phyloP scores from a whole-genome alignment of 2,113 vertebrate species.

The Lepus europaeus region DNA sequence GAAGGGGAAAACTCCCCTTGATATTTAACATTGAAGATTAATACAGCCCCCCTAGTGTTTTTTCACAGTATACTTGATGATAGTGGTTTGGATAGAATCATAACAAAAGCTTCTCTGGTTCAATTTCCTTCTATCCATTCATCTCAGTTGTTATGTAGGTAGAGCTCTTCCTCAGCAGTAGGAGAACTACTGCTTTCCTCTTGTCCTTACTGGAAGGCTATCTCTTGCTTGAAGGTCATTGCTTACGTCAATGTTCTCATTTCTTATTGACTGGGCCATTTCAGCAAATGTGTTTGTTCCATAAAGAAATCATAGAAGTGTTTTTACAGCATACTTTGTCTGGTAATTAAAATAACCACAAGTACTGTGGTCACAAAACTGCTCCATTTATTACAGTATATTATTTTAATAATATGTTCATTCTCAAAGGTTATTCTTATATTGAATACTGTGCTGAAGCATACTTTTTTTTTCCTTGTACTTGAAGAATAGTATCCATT shows the following conservation, averaged over 20 bases:
- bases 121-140: neutral
- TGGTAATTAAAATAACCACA: constrained; percentile 70
- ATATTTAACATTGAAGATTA: neutral
- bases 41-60: neutral
- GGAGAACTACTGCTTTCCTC: neutral
- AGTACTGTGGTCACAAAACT: constrained; percentile 24
- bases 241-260: neutral
- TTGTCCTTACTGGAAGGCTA: neutral
- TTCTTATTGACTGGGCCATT: constrained; percentile 43
- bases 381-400: constrained; percentile 38
- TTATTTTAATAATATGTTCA: constrained; percentile 50
- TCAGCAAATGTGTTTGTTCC: constrained; percentile 35
- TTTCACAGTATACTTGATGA: neutral
- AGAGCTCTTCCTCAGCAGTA: neutral
- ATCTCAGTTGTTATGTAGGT: neutral
- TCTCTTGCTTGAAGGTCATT: neutral
- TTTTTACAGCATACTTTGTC: constrained; percentile 60
- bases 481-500: constrained; percentile 31
- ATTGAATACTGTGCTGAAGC: neutral
- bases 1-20: neutral
- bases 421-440: constrained; percentile 46
- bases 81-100: neutral
- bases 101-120: neutral
- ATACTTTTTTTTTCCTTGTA: constrained; percentile 13
- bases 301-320: constrained; percentile 37